These are phyloP conservation scores for Clupea harengus DNA, from an alignment of 2,113 vertebrate species.

Conservation along the genomic window DNA sequence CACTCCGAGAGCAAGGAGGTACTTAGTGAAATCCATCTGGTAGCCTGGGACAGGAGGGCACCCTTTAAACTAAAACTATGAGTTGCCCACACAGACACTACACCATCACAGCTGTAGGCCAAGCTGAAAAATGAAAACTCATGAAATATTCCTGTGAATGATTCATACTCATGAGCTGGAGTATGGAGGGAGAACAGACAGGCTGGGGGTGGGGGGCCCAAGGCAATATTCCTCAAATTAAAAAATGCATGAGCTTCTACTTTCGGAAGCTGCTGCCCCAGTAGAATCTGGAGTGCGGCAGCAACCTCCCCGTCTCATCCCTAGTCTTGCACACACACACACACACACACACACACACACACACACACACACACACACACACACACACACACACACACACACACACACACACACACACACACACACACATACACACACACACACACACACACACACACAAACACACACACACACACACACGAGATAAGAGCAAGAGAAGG, in stretches of 20 bases:
- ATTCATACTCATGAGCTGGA: background rate
- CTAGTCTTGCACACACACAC: background rate
- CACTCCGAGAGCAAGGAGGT: background rate
- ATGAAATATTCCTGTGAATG: conserved; percentile 33
- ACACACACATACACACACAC: no score
- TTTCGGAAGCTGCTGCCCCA: conserved; percentile 24
- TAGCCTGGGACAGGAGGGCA: background rate
- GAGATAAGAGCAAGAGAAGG: background rate
- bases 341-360: no score
- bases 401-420: no score
- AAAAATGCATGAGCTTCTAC: conserved; percentile 40
- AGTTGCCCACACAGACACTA: background rate
- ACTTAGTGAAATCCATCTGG: background rate
- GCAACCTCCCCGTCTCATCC: background rate
- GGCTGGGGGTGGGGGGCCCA: background rate
- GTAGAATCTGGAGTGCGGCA: background rate
- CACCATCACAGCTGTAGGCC: background rate
- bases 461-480: background rate
- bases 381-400: no score
- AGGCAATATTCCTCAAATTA: conserved; percentile 28
- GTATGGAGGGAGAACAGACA: background rate
- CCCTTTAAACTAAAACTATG: background rate
- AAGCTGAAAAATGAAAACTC: conserved; percentile 6
- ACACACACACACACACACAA: background rate
- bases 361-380: no score